Percentiles rank a stretch among this genome's conserved stretches.
Evolutionary conservation across 2,888 invertebrate species (phyloP).

Genomic region (Megalurothrips usitatus): DNA sequence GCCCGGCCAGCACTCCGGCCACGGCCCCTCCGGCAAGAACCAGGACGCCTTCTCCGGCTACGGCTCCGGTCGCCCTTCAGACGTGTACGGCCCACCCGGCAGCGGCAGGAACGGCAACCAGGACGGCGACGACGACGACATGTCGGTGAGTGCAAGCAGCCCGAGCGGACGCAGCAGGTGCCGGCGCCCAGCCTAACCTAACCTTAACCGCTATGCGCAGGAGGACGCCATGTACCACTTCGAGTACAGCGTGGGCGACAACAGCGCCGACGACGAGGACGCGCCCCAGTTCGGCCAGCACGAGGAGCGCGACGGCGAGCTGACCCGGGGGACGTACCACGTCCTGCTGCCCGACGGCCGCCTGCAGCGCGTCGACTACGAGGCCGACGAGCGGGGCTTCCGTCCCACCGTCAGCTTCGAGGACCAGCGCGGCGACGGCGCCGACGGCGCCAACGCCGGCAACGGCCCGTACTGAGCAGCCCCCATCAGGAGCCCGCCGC

Average conservation of each 20-base stretch:
- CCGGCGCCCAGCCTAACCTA: too few species aligned
- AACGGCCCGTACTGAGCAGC: background rate
- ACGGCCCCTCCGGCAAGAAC: background rate
- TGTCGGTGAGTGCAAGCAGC: background rate
- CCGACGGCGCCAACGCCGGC: background rate
- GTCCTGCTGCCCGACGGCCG: constrained; percentile 20
- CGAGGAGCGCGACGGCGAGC: constrained; percentile 18
- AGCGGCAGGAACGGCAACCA: background rate
- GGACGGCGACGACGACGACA: constrained; percentile 14
- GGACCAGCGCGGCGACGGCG: background rate
- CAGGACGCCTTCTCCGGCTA: background rate
- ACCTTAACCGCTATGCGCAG: background rate
- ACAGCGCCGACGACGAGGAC: background rate
- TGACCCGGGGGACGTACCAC: constrained; percentile 7
- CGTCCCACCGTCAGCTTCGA: constrained; percentile 16
- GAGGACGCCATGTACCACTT: constrained; percentile 15
- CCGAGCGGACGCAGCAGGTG: background rate
- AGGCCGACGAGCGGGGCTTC: constrained; percentile 13
- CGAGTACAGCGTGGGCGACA: constrained; percentile 17
- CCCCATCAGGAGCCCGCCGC: background rate
- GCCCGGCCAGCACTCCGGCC: background rate
- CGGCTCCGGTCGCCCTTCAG: background rate
- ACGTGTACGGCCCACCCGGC: background rate
- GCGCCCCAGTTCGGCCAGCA: constrained; percentile 11
- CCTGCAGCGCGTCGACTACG: constrained; percentile 20